Conservation (phyloP, 30 jellyfish, hydroid and myxozoan genomes). For the Cassiopea xamachana region DNA sequence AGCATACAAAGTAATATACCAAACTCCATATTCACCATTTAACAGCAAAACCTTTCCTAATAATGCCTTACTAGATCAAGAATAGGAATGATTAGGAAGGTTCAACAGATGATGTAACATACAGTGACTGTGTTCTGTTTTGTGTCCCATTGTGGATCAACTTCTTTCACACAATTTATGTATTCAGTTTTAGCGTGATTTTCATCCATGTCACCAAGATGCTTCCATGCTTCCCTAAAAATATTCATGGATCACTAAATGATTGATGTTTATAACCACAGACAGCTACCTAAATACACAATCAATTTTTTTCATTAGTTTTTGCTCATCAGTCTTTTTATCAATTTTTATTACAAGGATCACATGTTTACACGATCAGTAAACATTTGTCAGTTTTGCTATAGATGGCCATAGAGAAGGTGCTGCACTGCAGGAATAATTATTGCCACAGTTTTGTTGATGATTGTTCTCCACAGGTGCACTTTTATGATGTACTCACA, state of each 20-base stretch:
- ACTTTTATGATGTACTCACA: no score
- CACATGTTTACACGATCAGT: no score
- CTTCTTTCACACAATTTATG: conserved; percentile 55
- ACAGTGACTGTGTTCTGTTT: neutral
- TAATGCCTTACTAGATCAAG: neutral
- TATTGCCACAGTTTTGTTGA: no score
- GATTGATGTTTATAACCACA: neutral
- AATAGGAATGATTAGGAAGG: neutral
- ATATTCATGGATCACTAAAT: neutral
- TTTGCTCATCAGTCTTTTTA: no score
- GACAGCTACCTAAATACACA: neutral
- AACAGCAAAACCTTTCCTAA: neutral
- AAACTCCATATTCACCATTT: no score
- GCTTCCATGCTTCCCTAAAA: conserved; percentile 88
- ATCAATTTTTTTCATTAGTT: neutral
- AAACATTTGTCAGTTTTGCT: no score
- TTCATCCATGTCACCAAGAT: conserved; percentile 64
- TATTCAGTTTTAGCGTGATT: conserved; percentile 72
- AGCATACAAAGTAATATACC: no score
- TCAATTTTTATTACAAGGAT: no score
- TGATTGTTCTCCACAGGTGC: no score
- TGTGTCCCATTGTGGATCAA: conserved; percentile 78
- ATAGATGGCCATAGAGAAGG: no score
- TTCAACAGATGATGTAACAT: neutral
- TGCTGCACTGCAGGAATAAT: no score